Evolutionary conservation across 2,888 invertebrate genomes (phyloP).

Genomic region (Andrena camellia): DNA sequence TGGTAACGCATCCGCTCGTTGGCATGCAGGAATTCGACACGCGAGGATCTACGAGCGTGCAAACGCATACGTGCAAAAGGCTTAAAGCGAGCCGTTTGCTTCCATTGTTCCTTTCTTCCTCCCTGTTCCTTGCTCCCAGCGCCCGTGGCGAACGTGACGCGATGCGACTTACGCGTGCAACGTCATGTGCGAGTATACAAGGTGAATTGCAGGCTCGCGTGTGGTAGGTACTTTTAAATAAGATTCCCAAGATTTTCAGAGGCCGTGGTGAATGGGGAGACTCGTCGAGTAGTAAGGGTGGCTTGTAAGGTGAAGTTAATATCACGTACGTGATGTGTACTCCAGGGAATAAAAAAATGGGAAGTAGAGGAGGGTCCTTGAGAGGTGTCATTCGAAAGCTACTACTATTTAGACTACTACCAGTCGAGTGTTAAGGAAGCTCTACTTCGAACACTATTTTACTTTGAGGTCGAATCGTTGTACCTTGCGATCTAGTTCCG

Average conservation of each 20-base stretch:
- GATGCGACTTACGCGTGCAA: constrained; percentile 25
- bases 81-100: constrained; percentile 45
- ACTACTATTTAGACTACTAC: not conserved
- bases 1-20: constrained; percentile 55
- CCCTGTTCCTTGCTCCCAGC: constrained; percentile 13
- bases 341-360: too few relatives aligned
- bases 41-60: constrained; percentile 50
- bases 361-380: not conserved
- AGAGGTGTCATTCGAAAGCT: not conserved
- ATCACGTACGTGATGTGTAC: too few relatives aligned
- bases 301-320: not conserved
- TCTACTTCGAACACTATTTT: not conserved
- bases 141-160: constrained; percentile 46
- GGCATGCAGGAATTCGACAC: constrained; percentile 59
- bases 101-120: constrained; percentile 50
- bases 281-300: too few relatives aligned
- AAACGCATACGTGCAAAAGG: constrained; percentile 62
- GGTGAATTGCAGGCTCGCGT: constrained; percentile 27
- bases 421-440: not conserved
- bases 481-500: constrained; percentile 89
- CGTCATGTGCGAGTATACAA: not conserved
- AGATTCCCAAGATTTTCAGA: not conserved
- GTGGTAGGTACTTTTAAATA: not conserved
- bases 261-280: not conserved
- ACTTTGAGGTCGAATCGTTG: not conserved